Conservation (phyloP, 2,113 vertebrate genomes). For the Tylochromis polylepis region DNA sequence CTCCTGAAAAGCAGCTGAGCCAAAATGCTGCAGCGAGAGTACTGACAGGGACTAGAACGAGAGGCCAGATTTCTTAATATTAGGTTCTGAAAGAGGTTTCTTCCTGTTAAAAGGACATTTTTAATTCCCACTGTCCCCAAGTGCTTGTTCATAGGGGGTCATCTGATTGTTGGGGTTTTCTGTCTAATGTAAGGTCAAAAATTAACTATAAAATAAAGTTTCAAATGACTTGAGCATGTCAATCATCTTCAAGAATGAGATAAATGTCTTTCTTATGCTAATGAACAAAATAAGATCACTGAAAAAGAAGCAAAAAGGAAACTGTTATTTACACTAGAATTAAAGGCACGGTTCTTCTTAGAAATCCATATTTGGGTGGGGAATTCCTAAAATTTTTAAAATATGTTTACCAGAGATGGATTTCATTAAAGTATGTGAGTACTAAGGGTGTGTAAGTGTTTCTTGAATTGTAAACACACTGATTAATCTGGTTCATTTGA, state of each 20-base stretch:
- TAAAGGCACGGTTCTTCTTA: not conserved
- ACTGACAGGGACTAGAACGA: not conserved
- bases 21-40: not conserved
- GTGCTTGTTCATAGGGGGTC: not conserved
- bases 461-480: not conserved
- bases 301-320: not conserved
- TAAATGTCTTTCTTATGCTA: not conserved
- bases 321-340: rapidly evolving
- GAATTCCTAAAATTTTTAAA: too few species aligned
- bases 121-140: not conserved
- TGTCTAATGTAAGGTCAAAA: not conserved
- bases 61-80: not conserved
- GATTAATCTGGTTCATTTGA: not conserved
- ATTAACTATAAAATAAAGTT: not conserved
- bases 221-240: not conserved
- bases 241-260: not conserved
- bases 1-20: not conserved
- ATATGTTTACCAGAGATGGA: not conserved
- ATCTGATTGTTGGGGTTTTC: not conserved
- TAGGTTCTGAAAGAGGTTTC: too few species aligned
- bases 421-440: too few species aligned
- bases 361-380: not conserved
- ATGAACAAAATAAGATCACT: not conserved
- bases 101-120: too few species aligned
- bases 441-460: not conserved